Percentiles rank a stretch among this genome's conserved stretches.
phyloP scores from a whole-genome alignment of 64 coral and sea anemone genomes.

The Platygyra sinensis region DNA sequence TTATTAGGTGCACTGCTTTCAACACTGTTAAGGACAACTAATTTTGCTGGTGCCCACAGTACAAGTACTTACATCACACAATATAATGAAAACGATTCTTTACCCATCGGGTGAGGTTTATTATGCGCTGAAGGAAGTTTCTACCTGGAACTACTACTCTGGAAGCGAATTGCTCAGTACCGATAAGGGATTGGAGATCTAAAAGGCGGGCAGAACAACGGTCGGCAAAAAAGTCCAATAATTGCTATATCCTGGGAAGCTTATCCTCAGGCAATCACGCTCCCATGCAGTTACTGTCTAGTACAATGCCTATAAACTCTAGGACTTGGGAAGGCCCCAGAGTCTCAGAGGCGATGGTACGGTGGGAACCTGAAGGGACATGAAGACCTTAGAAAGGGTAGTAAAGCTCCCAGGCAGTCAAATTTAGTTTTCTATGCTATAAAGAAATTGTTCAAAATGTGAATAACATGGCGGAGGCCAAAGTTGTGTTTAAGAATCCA shows the following conservation, averaged over 20 bases:
- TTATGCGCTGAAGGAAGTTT: neutral
- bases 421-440: neutral
- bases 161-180: neutral
- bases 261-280: neutral
- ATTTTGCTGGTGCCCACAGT: too few relatives aligned
- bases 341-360: neutral
- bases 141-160: neutral
- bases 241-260: neutral
- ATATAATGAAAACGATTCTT: too few relatives aligned
- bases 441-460: constrained; percentile 12
- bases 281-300: neutral
- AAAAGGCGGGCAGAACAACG: neutral
- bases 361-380: neutral
- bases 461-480: neutral
- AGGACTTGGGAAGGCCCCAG: neutral
- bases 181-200: neutral
- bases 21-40: too few relatives aligned
- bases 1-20: too few relatives aligned
- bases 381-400: constrained; percentile 3
- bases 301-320: neutral
- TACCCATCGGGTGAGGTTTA: too few relatives aligned
- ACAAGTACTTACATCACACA: too few relatives aligned
- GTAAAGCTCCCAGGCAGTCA: neutral
- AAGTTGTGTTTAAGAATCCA: constrained; percentile 10
- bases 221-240: too few relatives aligned